Percentiles rank a stretch among this genome's conserved stretches.
Evolutionary conservation across 1,140 invertebrate genomes (phyloP).

Genomic region (Araneus ventricosus): DNA sequence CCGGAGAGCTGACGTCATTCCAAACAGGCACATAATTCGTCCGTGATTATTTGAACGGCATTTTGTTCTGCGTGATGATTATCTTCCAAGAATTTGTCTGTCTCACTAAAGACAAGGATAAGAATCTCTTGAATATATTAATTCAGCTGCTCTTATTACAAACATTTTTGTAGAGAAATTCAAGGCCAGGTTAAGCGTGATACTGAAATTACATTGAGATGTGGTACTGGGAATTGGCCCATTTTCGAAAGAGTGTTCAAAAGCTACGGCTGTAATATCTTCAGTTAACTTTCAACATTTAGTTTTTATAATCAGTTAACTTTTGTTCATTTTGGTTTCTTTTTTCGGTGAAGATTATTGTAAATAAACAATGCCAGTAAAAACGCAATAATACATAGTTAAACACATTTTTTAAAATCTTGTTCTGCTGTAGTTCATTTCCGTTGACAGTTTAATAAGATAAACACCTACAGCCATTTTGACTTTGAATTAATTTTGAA

Average conservation of each 20-base stretch:
- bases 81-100: background rate
- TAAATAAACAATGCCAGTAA: background rate
- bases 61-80: background rate
- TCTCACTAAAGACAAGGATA: background rate
- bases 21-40: background rate
- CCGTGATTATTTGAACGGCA: conserved; percentile 1
- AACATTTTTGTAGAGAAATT: background rate
- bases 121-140: conserved; percentile 2
- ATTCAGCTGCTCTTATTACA: conserved; percentile 3
- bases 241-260: background rate
- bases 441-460: too few species aligned
- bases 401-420: too few species aligned
- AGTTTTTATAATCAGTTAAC: background rate
- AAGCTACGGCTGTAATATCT: background rate
- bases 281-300: too few species aligned
- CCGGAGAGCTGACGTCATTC: background rate
- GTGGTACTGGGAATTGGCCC: background rate
- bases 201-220: background rate
- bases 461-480: too few species aligned
- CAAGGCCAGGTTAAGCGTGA: background rate
- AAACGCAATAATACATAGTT: too few species aligned
- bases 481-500: too few species aligned
- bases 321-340: background rate
- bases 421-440: too few species aligned
- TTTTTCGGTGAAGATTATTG: background rate